A percentile compares a stretch with the other conserved stretches of the same genome.
These are phyloP conservation scores for Etheostoma cragini DNA, from an alignment of 2,113 vertebrate genomes.

Conservation along the genomic window DNA sequence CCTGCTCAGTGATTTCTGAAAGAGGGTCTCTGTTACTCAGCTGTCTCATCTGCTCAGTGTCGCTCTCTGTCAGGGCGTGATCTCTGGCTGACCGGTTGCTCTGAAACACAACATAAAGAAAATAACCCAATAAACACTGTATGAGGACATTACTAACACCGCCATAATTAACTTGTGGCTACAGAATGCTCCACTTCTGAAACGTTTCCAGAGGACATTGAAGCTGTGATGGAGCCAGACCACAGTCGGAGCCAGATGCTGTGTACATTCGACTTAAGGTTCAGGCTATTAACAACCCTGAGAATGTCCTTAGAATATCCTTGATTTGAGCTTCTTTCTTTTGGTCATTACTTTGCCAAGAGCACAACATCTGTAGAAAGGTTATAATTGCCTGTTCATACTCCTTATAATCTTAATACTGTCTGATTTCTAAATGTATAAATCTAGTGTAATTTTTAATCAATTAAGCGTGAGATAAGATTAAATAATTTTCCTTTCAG, in stretches of 20 bases:
- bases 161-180: not conserved
- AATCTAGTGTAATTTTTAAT: not conserved
- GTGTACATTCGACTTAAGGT: not conserved
- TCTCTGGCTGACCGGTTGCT: constrained; percentile 94
- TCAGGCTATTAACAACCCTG: not conserved
- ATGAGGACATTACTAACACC: not conserved
- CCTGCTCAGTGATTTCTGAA: constrained; percentile 99
- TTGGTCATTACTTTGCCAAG: not conserved
- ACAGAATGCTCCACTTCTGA: not conserved
- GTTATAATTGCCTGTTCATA: not conserved
- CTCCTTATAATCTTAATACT: not conserved
- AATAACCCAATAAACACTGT: not conserved
- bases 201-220: not conserved
- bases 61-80: constrained; percentile 92
- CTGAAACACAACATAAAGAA: constrained; percentile 81
- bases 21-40: constrained; percentile 95
- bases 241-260: not conserved
- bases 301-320: not conserved
- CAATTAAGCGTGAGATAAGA: not conserved
- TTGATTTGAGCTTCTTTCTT: not conserved
- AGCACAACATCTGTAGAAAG: not conserved
- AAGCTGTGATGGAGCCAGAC: not conserved
- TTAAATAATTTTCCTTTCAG: not conserved
- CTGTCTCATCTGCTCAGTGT: constrained; percentile 93
- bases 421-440: not conserved